Conservation (phyloP, 2,888 invertebrate species). For the Conomelus anceps region DNA sequence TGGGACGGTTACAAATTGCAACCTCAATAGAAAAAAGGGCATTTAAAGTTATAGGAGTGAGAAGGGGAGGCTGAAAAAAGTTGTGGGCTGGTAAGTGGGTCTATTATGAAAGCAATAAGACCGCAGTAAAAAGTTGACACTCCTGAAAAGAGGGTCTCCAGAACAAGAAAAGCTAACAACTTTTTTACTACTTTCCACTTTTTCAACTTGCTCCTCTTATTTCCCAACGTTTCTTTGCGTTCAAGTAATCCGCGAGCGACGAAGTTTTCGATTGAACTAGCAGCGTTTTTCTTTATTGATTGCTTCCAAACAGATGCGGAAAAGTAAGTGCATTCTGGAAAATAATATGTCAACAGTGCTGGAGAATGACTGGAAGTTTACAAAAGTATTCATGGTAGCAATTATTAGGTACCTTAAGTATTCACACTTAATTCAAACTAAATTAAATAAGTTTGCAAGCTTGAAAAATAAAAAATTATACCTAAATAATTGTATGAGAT, state of each 20-base stretch:
- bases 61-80: not conserved
- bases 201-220: not conserved
- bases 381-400: not conserved
- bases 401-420: not conserved
- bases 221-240: not conserved
- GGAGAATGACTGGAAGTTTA: not conserved
- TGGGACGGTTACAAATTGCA: not conserved
- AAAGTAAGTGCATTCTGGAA: not conserved
- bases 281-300: not conserved
- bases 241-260: not conserved
- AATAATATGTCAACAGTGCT: not conserved
- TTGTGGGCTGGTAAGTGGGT: not conserved
- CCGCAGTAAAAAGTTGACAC: not conserved
- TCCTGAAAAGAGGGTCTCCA: not conserved
- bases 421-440: not conserved
- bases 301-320: not conserved
- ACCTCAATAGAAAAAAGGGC: not conserved
- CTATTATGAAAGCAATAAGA: not conserved
- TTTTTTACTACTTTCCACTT: not conserved
- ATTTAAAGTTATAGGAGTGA: not conserved
- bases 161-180: not conserved
- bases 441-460: not conserved
- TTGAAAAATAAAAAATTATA: no score
- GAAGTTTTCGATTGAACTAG: not conserved
- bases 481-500: no score